These are phyloP conservation scores for Cygnus buccinator DNA, from an alignment of 2,113 vertebrate genomes.

Conservation along the genomic window DNA sequence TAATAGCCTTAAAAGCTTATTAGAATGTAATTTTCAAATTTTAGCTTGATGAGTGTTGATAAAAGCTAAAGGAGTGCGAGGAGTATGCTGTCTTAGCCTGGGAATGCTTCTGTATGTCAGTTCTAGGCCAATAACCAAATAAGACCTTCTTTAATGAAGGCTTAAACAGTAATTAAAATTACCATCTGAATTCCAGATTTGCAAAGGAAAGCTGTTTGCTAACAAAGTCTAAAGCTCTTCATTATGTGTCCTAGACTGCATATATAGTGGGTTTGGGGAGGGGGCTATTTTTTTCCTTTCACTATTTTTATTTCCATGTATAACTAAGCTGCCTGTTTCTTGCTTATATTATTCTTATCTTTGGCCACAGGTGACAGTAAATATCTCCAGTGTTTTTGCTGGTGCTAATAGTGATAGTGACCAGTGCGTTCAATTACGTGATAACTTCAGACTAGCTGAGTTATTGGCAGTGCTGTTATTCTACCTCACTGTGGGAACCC, in stretches of 20 bases:
- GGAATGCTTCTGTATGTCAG: no score
- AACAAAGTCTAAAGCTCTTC: neutral
- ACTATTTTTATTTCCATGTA: neutral
- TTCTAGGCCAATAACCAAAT: neutral
- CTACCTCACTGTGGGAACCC: neutral
- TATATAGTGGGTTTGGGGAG: neutral
- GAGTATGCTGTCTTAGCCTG: neutral
- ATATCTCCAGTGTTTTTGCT: neutral
- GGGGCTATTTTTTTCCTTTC: neutral
- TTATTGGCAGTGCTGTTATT: neutral
- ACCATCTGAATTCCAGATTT: neutral
- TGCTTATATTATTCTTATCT: fast-evolving
- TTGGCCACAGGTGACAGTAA: neutral
- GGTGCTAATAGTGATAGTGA: neutral
- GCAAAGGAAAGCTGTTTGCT: neutral
- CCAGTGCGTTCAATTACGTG: neutral
- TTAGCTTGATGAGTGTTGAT: neutral
- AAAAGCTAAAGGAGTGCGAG: neutral
- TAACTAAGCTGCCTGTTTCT: neutral
- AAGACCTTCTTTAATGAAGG: neutral
- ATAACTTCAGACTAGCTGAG: neutral
- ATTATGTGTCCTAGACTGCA: fast-evolving
- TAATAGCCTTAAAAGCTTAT: neutral
- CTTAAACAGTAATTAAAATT: neutral
- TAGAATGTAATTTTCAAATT: neutral